Base-by-base conservation (phyloP, 2,113 vertebrate genomes). In the Lagopus leucura region DNA sequence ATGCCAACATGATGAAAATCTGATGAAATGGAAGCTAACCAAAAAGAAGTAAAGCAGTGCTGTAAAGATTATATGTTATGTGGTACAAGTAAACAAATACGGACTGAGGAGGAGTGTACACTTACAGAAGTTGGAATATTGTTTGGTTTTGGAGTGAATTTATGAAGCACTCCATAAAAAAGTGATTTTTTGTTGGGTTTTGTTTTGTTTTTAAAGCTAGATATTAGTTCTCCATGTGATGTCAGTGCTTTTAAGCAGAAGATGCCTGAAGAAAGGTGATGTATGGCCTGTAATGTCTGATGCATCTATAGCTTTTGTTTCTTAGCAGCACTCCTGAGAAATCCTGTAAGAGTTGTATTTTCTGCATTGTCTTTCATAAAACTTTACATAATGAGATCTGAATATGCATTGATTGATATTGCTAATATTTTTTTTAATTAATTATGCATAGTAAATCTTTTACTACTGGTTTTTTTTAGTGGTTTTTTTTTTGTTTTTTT, bases 1-100 rank as follows among this genome's bases (percentile, higher is more conserved):
- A 95, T 95, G 80, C 48, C 63, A n/a, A 52, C 13, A 30, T 47
- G 13, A 60, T 82, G 14, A 57, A 79, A 90, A 63, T 10, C 55
- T 67, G 15, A 50, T 50, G 20, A 57, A 47, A 55, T 45, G 9
- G 43, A 86, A 80, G 82, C 25, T n/a, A 79, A 13, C 4, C 43
- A 64, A 70, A 70, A 72, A 57, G n/a, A 60, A 72, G 50, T 38
- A 63, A 74, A 52, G 18, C 15, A 11, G 43, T 69, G 30, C 21
- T 72, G 11, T 28, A 63, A 64, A 30, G 42, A 50, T 3, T 12
- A 28, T 30, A 48, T 32, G 18, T 22, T 60, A 5, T 14, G 16
- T 27, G 34, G 45, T 50, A 52, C 27, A 30, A 86, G 38, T 4
- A 55, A 54, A 58, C 22, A 43, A 42, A 27, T 4, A 2, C 3